phyloP scores from a whole-genome alignment of 1,140 invertebrate species.

The Orius insidiosus region DNA sequence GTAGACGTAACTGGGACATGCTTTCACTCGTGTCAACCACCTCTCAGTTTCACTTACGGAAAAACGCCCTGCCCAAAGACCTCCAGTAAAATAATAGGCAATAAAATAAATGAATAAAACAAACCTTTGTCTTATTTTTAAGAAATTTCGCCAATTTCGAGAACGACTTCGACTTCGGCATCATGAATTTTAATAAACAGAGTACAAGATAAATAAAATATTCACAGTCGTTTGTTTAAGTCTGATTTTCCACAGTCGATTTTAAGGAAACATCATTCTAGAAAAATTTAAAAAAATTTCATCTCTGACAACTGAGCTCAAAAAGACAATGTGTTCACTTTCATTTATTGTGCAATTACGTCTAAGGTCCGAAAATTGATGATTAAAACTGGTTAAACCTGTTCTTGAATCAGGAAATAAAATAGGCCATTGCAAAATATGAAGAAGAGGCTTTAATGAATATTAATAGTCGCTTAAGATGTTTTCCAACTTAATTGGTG shows the following conservation, averaged over 20 bases:
- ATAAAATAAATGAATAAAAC: slow-evolving; percentile 12
- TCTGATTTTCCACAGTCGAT: background rate
- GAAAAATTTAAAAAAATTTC: background rate
- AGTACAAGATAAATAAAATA: slow-evolving; percentile 1
- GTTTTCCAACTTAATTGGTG: no score
- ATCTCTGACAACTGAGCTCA: no score
- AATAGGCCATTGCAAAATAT: no score
- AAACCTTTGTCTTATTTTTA: slow-evolving; percentile 33
- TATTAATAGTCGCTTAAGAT: no score
- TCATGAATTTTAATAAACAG: slow-evolving; percentile 20
- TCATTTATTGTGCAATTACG: no score
- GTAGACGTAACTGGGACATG: no score
- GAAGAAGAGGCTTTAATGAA: no score
- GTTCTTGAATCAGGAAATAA: no score
- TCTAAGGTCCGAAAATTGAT: no score
- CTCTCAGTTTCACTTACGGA: slow-evolving; percentile 5
- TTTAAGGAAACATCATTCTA: background rate
- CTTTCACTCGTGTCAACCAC: background rate
- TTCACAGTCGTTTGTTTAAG: slow-evolving; percentile 7
- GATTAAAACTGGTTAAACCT: no score
- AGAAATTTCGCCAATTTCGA: slow-evolving; percentile 29
- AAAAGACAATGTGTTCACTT: no score
- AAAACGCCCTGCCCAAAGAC: background rate
- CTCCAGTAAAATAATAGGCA: background rate
- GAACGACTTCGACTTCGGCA: slow-evolving; percentile 31